These are phyloP conservation scores for Rhagoletis zephyria DNA, from an alignment of 1,140 invertebrate genomes.

Conservation along the genomic window DNA sequence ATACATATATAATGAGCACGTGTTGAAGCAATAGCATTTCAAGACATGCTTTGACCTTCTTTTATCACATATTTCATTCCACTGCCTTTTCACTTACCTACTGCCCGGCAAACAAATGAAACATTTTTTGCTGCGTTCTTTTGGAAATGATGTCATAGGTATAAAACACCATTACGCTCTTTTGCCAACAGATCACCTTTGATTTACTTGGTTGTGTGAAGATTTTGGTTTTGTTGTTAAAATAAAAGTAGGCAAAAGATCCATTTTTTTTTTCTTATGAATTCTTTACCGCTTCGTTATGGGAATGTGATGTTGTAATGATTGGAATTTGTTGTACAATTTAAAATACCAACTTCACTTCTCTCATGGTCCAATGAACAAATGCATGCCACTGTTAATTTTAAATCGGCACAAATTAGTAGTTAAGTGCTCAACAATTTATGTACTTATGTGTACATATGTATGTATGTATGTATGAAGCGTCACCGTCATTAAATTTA, in stretches of 20 bases:
- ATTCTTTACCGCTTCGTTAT: background rate
- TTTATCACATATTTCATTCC: background rate
- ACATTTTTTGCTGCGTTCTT: background rate
- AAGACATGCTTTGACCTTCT: background rate
- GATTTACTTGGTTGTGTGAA: background rate
- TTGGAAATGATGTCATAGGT: constrained; percentile 39
- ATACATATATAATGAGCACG: too few species aligned
- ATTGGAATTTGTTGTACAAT: too few species aligned
- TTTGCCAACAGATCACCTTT: background rate
- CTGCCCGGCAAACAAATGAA: background rate
- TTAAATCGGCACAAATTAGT: too few species aligned
- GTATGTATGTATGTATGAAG: background rate
- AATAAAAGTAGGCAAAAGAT: constrained; percentile 11
- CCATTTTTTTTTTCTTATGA: background rate
- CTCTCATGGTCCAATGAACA: too few species aligned
- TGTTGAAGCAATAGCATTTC: background rate
- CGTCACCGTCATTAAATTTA: background rate
- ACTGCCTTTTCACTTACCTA: background rate
- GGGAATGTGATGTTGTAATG: background rate
- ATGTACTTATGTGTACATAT: background rate
- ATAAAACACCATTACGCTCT: background rate
- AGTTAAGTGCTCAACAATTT: background rate
- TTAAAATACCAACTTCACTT: too few species aligned
- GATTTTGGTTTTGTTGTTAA: background rate
- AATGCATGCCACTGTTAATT: too few species aligned